Base-by-base conservation (phyloP, 2,888 invertebrate species). In the Chironomus tentans region DNA sequence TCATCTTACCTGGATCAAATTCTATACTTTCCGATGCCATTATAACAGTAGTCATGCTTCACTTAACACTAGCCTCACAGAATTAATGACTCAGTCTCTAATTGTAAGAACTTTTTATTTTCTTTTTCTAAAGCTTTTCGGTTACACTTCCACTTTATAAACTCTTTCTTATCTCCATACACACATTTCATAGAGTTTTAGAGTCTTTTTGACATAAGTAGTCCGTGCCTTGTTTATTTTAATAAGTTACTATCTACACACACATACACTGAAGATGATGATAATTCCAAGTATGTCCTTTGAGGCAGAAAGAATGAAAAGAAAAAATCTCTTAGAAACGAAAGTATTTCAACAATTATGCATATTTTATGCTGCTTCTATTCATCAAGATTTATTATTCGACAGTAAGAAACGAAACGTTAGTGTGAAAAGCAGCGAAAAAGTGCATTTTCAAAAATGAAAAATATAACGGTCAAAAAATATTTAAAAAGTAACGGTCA, bases 21-120 rank as follows among this genome's bases (percentile, higher is more conserved):
- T 73, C 73, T 12, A 73, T 65, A 73, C 28, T 73, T 73, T 73
- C 73, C 18, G 73, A 22, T 21, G 71, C 12, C 73, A 73, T 65
- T 10, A 65, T 73, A 62, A 21, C 47, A 21, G 73, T 46, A n/a
- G 62, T 73, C 62, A 73, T 73, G 2, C 24, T 70, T 48, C n/a
- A 18, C 22, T 65, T 65, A 15, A 56, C 56, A 56, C 56, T 56
- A 15, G 21, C 21, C 65, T 21, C 18, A 24, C 21, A 13, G 12
- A 22, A 65, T 10, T 65, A 65, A 65, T 22, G 65, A 65, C 65
- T 22, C 65, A 65, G 65, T 65, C 65, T 65, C n/a, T 21, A 15
- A 56, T 24, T 65, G 5, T 12, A 24, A 65, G 10, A 0, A 65
- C 10, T 65, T 65, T 65, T 22, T 24, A 21, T 28, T 2, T 65